A percentile compares a stretch with the other conserved stretches of the same genome.
These are phyloP conservation scores for Melieria omissa DNA, from an alignment of 2,888 invertebrate species.

Conservation along the genomic window DNA sequence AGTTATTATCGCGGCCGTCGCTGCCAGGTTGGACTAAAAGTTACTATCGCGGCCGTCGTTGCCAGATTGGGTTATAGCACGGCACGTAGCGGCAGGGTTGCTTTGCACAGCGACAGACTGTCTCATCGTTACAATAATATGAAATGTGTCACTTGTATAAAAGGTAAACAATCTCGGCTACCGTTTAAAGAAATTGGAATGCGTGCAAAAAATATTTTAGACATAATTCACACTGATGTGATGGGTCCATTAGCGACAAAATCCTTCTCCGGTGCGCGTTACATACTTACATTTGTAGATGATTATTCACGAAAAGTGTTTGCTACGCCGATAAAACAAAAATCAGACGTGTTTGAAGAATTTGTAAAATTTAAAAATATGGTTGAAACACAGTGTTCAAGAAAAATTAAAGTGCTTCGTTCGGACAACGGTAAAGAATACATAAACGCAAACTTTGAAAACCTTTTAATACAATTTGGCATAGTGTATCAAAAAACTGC, in stretches of 20 bases:
- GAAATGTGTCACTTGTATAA: conserved; percentile 19
- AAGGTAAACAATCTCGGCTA: conserved; percentile 15
- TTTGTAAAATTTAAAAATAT: conserved; percentile 16
- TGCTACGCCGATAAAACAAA: neutral
- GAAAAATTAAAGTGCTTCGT: conserved; percentile 10
- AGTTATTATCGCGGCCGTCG: too few species aligned
- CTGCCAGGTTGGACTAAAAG: too few species aligned
- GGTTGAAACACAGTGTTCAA: conserved; percentile 17
- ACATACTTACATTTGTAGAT: conserved; percentile 14
- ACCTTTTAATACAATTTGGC: conserved; percentile 18
- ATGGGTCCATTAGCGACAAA: conserved; percentile 1
- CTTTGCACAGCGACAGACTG: too few species aligned
- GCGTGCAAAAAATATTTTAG: conserved; percentile 15
- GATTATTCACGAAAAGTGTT: conserved; percentile 11
- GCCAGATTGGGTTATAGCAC: too few species aligned
- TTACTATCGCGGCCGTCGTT: too few species aligned
- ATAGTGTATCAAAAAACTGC: conserved; percentile 34
- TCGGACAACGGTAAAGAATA: conserved; percentile 11
- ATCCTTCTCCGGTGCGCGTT: conserved; percentile 19
- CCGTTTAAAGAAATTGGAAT: neutral
- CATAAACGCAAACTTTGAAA: neutral
- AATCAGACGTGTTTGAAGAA: neutral
- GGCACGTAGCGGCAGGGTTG: fast-evolving
- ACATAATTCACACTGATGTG: conserved; percentile 15
- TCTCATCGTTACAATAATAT: fast-evolving